A percentile compares a stretch with the other conserved stretches of the same genome.
Conservation (phyloP, 2,888 invertebrate species). For the Orchestes rusci region DNA sequence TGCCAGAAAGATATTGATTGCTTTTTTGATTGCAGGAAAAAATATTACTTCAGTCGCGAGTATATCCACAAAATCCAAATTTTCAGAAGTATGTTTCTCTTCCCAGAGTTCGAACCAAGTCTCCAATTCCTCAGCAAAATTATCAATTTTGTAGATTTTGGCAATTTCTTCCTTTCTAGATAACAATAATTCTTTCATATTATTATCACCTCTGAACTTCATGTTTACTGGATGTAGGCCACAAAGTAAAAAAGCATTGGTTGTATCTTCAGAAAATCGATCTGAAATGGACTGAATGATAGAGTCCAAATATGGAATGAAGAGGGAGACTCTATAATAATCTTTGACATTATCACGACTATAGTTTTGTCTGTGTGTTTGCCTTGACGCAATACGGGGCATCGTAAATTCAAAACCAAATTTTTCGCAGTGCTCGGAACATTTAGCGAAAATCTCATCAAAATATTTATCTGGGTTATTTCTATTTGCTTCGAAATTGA, state of each 20-base stretch:
- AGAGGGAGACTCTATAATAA: constrained; percentile 4
- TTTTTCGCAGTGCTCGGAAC: constrained; percentile 1
- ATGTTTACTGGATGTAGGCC: constrained; percentile 4
- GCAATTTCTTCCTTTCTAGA: constrained; percentile 3
- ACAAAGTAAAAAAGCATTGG: constrained; percentile 4
- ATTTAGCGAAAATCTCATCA: constrained; percentile 3
- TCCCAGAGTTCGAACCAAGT: constrained; percentile 8
- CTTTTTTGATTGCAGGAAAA: constrained; percentile 5
- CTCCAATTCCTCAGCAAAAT: constrained; percentile 3
- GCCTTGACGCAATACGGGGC: neutral
- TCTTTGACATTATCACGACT: neutral
- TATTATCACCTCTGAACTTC: neutral
- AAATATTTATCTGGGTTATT: constrained; percentile 10
- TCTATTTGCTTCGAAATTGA: constrained; percentile 4
- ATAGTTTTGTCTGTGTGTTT: constrained; percentile 9
- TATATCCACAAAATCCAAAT: constrained; percentile 1
- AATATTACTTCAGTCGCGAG: neutral
- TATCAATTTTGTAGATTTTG: constrained; percentile 1
- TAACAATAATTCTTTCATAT: neutral
- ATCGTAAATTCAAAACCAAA: neutral
- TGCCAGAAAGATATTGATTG: constrained; percentile 8
- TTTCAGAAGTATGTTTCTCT: neutral
- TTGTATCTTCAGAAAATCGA: constrained; percentile 7
- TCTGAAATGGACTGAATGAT: constrained; percentile 6
- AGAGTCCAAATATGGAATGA: constrained; percentile 9